Conservation (phyloP, 2,113 vertebrate genomes). For the Bubo blakistoni region DNA sequence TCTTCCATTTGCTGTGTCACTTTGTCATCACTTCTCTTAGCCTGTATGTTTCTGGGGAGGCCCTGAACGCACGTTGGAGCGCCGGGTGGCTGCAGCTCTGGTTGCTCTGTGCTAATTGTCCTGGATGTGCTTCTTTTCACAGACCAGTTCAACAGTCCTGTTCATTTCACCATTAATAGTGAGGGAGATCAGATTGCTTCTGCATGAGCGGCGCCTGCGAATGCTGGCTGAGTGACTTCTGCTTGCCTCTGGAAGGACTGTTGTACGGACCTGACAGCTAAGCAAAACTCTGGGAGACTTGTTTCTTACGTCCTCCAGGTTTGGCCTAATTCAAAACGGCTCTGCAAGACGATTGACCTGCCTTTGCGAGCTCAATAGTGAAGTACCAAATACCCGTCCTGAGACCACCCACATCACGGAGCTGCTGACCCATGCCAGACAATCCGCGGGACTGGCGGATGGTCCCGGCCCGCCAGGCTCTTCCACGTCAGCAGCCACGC, state of each 20-base stretch:
- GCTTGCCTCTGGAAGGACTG: background rate
- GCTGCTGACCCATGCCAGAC: background rate
- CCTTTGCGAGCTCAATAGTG: background rate
- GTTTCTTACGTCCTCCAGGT: background rate
- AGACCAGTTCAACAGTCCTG: conserved; percentile 86
- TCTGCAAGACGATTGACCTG: background rate
- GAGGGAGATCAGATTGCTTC: conserved; percentile 75
- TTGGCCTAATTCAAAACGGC: background rate
- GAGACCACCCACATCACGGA: background rate
- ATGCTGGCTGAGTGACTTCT: conserved; percentile 55
- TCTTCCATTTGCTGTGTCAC: background rate
- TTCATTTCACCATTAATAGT: conserved; percentile 87
- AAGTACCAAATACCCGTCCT: background rate
- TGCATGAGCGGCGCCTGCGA: conserved; percentile 65
- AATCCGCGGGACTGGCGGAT: background rate
- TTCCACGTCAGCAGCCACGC: background rate
- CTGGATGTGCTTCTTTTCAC: conserved; percentile 32
- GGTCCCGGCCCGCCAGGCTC: background rate
- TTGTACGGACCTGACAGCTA: background rate
- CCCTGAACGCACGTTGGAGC: rapidly evolving
- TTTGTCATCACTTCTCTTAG: background rate
- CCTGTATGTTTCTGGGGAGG: background rate
- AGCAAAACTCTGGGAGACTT: background rate
- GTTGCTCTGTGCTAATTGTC: background rate
- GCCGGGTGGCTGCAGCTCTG: background rate